These are phyloP conservation scores for Drosophila sproati DNA, from an alignment of 1,140 invertebrate genomes.

Conservation along the genomic window DNA sequence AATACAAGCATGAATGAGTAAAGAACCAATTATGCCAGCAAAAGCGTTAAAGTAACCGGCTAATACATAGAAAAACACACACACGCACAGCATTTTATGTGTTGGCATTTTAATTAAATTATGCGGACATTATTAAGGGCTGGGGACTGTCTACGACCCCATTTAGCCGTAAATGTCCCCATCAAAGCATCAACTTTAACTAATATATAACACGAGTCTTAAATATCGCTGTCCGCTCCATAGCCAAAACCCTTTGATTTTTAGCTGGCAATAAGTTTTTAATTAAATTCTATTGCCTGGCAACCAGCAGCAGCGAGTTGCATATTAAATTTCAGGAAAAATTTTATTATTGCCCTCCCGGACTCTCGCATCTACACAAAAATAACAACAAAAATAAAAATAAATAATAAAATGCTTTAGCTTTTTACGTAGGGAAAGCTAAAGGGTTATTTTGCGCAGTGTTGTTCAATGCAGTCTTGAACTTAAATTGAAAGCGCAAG, in stretches of 20 bases:
- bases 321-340: neutral
- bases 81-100: slow-evolving; percentile 30
- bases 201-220: slow-evolving; percentile 59
- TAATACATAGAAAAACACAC: slow-evolving; percentile 9
- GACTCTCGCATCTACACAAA: neutral
- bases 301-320: neutral
- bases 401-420: neutral
- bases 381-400: neutral
- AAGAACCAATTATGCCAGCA: slow-evolving; percentile 65
- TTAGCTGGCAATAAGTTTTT: slow-evolving; percentile 5
- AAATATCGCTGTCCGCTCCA: slow-evolving; percentile 16
- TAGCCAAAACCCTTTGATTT: slow-evolving; percentile 7
- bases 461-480: neutral
- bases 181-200: slow-evolving; percentile 54
- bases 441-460: neutral
- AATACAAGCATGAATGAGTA: slow-evolving; percentile 69
- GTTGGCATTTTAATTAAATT: slow-evolving; percentile 62
- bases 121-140: slow-evolving; percentile 26
- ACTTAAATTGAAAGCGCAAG: slow-evolving; percentile 28
- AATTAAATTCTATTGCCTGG: slow-evolving; percentile 17
- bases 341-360: neutral
- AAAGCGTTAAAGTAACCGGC: slow-evolving; percentile 54
- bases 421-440: neutral
- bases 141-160: neutral
- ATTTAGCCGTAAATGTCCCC: slow-evolving; percentile 21